Evolutionary conservation across 2,888 invertebrate species (phyloP), one percentile per base, ranked within the genome.

Genomic region (Tipula vernalis): DNA sequence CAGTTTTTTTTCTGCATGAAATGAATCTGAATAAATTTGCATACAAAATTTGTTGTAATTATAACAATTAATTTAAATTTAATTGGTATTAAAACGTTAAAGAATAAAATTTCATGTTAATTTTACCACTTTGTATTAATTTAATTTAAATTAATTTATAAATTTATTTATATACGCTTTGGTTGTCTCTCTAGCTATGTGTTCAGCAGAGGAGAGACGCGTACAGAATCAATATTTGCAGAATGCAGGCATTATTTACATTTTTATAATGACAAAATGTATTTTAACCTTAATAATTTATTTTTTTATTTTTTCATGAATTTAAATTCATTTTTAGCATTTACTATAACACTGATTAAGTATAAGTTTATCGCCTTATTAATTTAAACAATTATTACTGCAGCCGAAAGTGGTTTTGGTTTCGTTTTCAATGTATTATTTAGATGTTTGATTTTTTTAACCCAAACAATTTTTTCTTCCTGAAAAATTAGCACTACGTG

Each of bases 61-160:
- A 71, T 71, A 71, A 71, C 71, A 71, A 71, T 71, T 71, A 71
- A 71, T 71, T 71, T 71, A 71, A 51, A 71, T 71, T 71, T 71
- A 71, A 71, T 71, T 71, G 71, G 71, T 71, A 71, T 71, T 71
- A 71, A 71, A 71, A 71, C 71, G 71, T 71, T 71, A 28, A 71
- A 71, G 71, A 71, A 71, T 71, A 71, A 71, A 28, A 71, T 71
- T 71, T 71, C 71, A 71, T 71, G 71, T 71, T 71, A 71, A 71
- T 71, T 71, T 71, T 71, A 71, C 71, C 71, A 71, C 71, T 71
- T 71, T 71, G 71, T 71, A 28, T 71, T 71, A 71, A 71, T 28
- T 71, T 71, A 71, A 71, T 71, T 71, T 71, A 71, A 71, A 71
- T 71, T 71, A 71, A 71, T 71, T 51, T 47, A 42, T 42, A 8